These are phyloP conservation scores for Xerus inauris DNA, from an alignment of 2,113 vertebrate species.

Conservation along the genomic window DNA sequence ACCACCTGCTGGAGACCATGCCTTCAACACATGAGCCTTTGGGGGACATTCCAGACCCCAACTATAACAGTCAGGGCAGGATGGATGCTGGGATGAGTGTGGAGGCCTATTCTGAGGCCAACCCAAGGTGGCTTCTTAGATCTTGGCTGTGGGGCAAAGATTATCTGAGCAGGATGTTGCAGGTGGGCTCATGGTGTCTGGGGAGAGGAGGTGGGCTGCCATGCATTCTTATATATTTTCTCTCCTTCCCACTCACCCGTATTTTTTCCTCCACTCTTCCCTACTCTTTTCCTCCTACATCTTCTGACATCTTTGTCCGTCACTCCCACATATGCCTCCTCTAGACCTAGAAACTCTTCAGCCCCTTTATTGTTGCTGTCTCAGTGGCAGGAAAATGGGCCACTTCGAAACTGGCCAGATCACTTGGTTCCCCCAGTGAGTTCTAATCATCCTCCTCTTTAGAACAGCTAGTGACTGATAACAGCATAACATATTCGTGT, in stretches of 20 bases:
- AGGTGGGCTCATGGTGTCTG: background rate
- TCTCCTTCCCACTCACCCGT: background rate
- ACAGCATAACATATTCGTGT: background rate
- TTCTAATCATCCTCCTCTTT: background rate
- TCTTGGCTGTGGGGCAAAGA: background rate
- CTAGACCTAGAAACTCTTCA: background rate
- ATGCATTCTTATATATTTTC: background rate
- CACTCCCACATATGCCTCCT: background rate
- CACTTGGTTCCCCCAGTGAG: background rate
- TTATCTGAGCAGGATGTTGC: background rate
- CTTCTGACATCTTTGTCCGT: background rate
- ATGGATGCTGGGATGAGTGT: background rate
- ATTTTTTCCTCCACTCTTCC: background rate
- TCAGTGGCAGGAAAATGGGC: background rate
- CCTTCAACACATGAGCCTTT: background rate
- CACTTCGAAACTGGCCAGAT: background rate
- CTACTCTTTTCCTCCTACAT: background rate
- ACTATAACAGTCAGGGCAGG: background rate
- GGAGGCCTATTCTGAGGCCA: background rate
- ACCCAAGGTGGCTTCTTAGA: background rate
- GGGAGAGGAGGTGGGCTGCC: background rate
- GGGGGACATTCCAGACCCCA: background rate
- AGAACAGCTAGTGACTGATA: background rate
- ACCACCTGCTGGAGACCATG: background rate
- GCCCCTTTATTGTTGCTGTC: background rate